A percentile compares a stretch with the other conserved stretches of the same genome.
Conservation (phyloP, 2,888 invertebrate species). For the Acronicta psi region DNA sequence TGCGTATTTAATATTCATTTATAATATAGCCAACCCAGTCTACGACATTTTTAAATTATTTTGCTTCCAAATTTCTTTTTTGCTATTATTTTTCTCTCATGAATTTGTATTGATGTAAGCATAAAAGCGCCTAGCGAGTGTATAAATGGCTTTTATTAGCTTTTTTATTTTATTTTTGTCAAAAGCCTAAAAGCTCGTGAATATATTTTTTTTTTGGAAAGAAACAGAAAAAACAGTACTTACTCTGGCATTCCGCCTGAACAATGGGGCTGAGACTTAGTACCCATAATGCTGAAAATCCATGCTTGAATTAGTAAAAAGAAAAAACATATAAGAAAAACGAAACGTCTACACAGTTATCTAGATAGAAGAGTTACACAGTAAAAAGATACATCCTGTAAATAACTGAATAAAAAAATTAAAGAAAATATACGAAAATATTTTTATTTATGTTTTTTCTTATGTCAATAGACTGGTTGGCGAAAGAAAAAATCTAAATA, state of each 20-base stretch:
- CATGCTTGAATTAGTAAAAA: conserved; percentile 87
- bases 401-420: conserved; percentile 77
- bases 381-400: conserved; percentile 72
- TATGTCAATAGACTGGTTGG: conserved; percentile 73
- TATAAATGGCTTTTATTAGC: conserved; percentile 55
- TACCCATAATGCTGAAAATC: conserved; percentile 89
- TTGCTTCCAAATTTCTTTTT: conserved; percentile 35
- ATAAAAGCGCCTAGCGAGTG: conserved; percentile 47
- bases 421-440: conserved; percentile 1
- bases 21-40: conserved; percentile 67
- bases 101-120: conserved; percentile 57
- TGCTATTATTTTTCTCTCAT: conserved; percentile 27
- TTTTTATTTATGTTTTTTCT: conserved; percentile 6
- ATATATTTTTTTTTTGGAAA: conserved; percentile 52
- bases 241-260: conserved; percentile 88
- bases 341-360: conserved; percentile 68
- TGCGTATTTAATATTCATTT: conserved; percentile 9
- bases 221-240: conserved; percentile 70
- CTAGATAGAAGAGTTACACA: conserved; percentile 62
- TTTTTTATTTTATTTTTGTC: conserved; percentile 58
- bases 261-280: conserved; percentile 86
- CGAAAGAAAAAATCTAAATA: conserved; percentile 48
- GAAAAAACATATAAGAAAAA: conserved; percentile 69
- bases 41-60: conserved; percentile 67
- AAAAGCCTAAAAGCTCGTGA: conserved; percentile 71